These are phyloP conservation scores for Valencia hispanica DNA, from an alignment of 2,797 vertebrate genomes.

Conservation along the genomic window DNA sequence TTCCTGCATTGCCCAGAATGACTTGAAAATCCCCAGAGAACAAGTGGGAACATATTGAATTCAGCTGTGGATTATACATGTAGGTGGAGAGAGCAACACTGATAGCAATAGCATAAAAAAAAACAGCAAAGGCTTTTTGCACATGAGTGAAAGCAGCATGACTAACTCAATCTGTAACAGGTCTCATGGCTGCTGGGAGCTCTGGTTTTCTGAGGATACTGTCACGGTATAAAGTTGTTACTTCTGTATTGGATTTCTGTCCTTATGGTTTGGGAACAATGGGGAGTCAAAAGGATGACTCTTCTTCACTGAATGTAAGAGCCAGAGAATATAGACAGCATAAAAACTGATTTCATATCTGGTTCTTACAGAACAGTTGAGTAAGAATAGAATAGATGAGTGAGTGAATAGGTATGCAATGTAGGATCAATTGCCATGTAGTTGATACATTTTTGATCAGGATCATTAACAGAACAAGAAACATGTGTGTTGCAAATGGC, in stretches of 20 bases:
- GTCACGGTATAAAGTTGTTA: constrained; percentile 9
- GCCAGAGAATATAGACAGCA: not conserved
- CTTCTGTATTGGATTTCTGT: constrained; percentile 18
- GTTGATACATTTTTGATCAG: not conserved
- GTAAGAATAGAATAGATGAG: not conserved
- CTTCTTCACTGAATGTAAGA: not conserved
- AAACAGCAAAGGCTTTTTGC: constrained; percentile 30
- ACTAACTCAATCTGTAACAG: constrained; percentile 30
- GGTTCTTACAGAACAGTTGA: not conserved
- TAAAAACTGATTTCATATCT: not conserved
- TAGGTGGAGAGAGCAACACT: constrained; percentile 43
- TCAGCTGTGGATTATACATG: constrained; percentile 49
- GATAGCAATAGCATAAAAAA: constrained; percentile 48
- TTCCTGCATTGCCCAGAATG: constrained; percentile 50
- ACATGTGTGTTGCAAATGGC: not conserved
- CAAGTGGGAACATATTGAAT: constrained; percentile 34
- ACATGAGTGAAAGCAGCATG: constrained; percentile 24
- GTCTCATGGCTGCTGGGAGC: constrained; percentile 26
- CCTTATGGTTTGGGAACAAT: not conserved
- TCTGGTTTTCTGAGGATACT: constrained; percentile 36
- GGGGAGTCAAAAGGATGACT: not conserved
- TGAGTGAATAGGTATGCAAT: not conserved
- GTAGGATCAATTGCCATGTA: too few species aligned
- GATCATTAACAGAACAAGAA: not conserved
- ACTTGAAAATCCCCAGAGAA: constrained; percentile 44